phyloP scores from a whole-genome alignment of 2,888 invertebrate species.

The Sesia bembeciformis region DNA sequence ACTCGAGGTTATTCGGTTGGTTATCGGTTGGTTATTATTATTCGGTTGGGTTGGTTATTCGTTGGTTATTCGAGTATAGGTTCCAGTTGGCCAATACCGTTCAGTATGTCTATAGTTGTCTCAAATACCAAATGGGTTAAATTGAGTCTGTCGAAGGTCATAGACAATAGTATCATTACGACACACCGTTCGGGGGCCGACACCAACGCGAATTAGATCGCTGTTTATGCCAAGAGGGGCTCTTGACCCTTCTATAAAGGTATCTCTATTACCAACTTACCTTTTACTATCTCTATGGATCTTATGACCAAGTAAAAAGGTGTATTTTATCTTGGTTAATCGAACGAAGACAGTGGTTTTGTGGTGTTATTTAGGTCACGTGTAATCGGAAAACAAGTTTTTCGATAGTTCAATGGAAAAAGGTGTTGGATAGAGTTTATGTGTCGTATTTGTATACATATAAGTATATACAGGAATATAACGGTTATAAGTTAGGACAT shows the following conservation, averaged over 20 bases:
- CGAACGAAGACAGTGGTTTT: too few species aligned
- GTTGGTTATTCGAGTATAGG: too few species aligned
- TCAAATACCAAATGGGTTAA: neutral
- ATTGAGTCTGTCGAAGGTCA: conserved; percentile 6
- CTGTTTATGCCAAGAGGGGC: conserved; percentile 23
- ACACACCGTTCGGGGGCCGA: conserved; percentile 7
- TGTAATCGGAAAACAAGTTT: conserved; percentile 5
- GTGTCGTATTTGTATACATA: neutral
- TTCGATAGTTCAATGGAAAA: conserved; percentile 5
- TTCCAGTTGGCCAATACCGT: too few species aligned
- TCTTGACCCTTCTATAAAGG: conserved; percentile 5
- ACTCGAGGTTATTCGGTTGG: too few species aligned
- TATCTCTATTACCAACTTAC: neutral
- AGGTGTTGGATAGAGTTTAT: conserved; percentile 4
- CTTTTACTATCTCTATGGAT: too few species aligned
- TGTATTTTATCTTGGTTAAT: too few species aligned
- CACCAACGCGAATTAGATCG: conserved; percentile 20
- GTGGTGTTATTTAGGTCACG: conserved; percentile 7
- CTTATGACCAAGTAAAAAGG: too few species aligned
- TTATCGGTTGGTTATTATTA: too few species aligned
- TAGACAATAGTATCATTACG: neutral
- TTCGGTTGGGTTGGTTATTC: too few species aligned
- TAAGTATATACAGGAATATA: neutral
- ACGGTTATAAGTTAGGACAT: too few species aligned
- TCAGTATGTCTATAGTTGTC: neutral